A percentile compares a stretch with the other conserved stretches of the same genome.
Evolutionary conservation across 2,797 vertebrate genomes (phyloP).

Genomic region (Acanthurus lineatus): DNA sequence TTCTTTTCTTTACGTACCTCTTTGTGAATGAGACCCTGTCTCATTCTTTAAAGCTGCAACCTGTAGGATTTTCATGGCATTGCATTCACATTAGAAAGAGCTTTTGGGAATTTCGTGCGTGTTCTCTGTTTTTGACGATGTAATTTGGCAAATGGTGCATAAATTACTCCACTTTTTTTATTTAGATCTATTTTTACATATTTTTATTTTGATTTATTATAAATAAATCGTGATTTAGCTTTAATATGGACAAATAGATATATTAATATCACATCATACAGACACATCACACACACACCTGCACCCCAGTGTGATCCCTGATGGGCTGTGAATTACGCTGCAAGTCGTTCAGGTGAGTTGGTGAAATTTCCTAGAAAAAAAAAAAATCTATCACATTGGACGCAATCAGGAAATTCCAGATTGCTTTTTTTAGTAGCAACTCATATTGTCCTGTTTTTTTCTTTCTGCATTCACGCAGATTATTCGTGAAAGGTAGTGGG

Average conservation of each 20-base stretch:
- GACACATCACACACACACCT: background rate
- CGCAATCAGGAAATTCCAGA: too few species aligned
- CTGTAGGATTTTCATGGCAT: conserved; percentile 56
- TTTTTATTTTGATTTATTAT: too few species aligned
- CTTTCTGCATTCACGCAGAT: background rate
- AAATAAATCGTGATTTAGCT: too few species aligned
- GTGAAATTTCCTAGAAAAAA: background rate
- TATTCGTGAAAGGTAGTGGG: background rate
- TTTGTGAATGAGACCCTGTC: conserved; percentile 49
- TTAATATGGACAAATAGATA: too few species aligned
- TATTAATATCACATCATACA: background rate
- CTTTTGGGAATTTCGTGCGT: background rate
- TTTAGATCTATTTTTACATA: too few species aligned
- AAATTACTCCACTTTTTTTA: too few species aligned
- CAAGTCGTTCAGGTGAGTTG: too few species aligned
- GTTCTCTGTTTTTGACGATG: background rate
- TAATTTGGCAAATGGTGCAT: background rate
- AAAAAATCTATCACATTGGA: background rate
- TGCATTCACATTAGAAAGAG: conserved; percentile 13
- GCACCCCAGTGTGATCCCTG: background rate
- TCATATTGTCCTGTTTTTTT: background rate
- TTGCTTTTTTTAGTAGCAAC: background rate
- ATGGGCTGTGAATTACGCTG: background rate
- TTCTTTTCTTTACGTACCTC: conserved; percentile 15
- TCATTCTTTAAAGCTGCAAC: conserved; percentile 69